Evolutionary conservation across 1,140 invertebrate genomes (phyloP).

Genomic region (Coelopa frigida): DNA sequence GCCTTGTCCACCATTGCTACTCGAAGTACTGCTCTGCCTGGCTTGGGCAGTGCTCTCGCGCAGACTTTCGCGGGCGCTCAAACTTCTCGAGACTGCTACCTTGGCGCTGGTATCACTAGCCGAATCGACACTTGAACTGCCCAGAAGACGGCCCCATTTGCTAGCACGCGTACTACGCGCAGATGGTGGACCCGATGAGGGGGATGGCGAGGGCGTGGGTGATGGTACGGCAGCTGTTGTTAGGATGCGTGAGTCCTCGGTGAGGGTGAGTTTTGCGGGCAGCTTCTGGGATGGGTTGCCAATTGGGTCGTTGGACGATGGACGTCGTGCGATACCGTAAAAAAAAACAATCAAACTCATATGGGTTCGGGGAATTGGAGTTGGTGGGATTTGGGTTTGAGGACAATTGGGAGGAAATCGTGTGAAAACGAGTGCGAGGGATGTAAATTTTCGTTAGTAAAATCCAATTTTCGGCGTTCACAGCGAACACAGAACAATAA

Average conservation of each 20-base stretch:
- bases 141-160: conserved; percentile 75
- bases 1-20: conserved; percentile 50
- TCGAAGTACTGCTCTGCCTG: conserved; percentile 47
- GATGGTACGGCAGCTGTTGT: conserved; percentile 48
- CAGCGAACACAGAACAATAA: no score
- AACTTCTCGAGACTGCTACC: conserved; percentile 58
- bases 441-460: no score
- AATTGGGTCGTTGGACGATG: neutral
- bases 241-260: conserved; percentile 43
- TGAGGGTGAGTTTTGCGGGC: conserved; percentile 44
- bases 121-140: conserved; percentile 62
- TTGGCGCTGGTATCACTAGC: conserved; percentile 46
- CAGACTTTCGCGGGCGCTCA: conserved; percentile 60
- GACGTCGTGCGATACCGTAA: neutral
- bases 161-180: conserved; percentile 49
- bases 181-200: conserved; percentile 47
- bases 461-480: no score
- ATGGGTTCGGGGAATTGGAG: neutral
- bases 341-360: neutral
- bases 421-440: no score
- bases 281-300: conserved; percentile 40
- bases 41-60: conserved; percentile 48
- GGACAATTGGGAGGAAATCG: neutral
- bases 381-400: neutral
- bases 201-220: conserved; percentile 54